Evolutionary conservation across 2,888 invertebrate species (phyloP).

Genomic region (Poecilobothrus nobilitatus): DNA sequence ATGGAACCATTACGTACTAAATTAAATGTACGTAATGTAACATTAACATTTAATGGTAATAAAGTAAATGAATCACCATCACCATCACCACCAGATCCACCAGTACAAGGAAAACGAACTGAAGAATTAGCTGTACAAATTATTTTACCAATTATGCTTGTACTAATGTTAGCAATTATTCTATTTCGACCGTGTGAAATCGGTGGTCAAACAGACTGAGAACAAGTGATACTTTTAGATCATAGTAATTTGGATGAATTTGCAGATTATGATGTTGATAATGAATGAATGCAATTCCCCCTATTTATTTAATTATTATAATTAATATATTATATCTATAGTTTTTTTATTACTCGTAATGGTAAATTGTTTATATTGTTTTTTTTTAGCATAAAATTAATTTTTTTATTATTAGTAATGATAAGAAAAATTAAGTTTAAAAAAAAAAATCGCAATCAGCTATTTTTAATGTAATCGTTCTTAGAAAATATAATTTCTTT

Average conservation of each 20-base stretch:
- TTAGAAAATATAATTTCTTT: too few species aligned
- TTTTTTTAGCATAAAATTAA: too few species aligned
- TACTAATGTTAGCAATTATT: constrained; percentile 96
- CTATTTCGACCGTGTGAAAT: constrained; percentile 84
- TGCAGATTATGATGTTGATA: not conserved
- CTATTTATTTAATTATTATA: not conserved
- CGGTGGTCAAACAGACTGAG: constrained; percentile 24
- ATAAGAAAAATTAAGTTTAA: too few species aligned
- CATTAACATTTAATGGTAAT: constrained; percentile 82
- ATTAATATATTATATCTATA: too few species aligned
- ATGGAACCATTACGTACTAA: constrained; percentile 81
- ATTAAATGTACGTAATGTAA: constrained; percentile 81
- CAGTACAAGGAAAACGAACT: constrained; percentile 80
- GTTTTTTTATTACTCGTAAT: too few species aligned
- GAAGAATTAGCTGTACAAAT: constrained; percentile 89
- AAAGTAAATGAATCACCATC: constrained; percentile 66
- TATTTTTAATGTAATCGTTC: too few species aligned
- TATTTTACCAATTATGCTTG: constrained; percentile 92
- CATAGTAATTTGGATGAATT: not conserved
- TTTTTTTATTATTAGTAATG: too few species aligned
- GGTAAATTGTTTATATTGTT: too few species aligned
- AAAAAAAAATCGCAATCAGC: too few species aligned
- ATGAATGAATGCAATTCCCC: not conserved
- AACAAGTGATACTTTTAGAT: constrained; percentile 49
- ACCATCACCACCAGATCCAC: not conserved